Evolutionary conservation across 2,888 invertebrate genomes (phyloP).

Genomic region (Pimpla rufipes): DNA sequence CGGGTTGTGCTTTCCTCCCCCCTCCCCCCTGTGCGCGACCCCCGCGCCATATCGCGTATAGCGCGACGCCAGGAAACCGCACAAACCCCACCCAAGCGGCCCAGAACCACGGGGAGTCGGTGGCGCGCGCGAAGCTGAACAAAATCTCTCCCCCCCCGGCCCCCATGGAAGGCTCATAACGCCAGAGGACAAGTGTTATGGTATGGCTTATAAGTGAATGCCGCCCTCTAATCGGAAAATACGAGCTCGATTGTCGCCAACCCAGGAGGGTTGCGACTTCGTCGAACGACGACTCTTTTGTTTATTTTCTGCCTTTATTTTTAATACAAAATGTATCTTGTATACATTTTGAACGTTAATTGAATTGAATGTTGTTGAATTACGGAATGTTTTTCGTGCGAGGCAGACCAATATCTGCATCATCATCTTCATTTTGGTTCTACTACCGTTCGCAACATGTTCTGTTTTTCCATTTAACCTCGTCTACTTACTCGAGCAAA

Average conservation of each 20-base stretch:
- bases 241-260: constrained; percentile 83
- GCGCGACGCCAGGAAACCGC: constrained; percentile 51
- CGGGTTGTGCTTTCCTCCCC: constrained; percentile 60
- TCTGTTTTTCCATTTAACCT: no score
- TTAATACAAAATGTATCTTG: background rate
- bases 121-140: constrained; percentile 43
- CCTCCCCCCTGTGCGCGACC: constrained; percentile 63
- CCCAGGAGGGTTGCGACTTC: constrained; percentile 40
- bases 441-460: no score
- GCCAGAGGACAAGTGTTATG: constrained; percentile 85
- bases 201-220: constrained; percentile 85
- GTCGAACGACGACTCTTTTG: constrained; percentile 4
- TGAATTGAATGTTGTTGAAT: no score
- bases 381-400: no score
- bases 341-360: no score
- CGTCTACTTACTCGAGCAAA: no score
- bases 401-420: no score
- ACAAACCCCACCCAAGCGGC: constrained; percentile 49
- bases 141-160: constrained; percentile 57
- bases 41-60: constrained; percentile 58
- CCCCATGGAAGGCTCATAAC: constrained; percentile 80
- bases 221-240: constrained; percentile 85
- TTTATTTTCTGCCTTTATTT: background rate
- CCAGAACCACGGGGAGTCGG: constrained; percentile 8
- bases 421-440: no score